Evolutionary conservation across 2,113 vertebrate genomes (phyloP), one percentile per base, ranked within the genome.

Genomic region (Felis chaus): DNA sequence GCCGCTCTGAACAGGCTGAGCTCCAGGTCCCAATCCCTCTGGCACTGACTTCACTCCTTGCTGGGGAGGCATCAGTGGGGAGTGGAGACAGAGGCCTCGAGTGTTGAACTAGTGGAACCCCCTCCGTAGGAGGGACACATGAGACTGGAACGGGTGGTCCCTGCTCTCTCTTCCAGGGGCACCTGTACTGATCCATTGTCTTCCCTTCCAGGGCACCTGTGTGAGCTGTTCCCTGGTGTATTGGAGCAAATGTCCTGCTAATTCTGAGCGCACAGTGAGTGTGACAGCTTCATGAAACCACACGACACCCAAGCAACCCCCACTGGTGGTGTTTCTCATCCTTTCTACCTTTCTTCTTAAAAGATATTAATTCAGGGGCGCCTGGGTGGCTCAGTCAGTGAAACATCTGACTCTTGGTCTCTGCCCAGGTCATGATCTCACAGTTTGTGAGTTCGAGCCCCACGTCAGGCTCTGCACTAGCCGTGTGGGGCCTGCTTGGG

Each of bases 201-300:
- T 82, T 55, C 73, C 74, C 33, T 73, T 96, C 69, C 98, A 99
- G 99, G 98, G 98, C 66, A 36, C 96, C 0, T 99, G 99, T 96
- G 96, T 97, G 36, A 98, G 98, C 80, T 99, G 99, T 96, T 95
- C 53, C 0, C 53, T 92, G 1, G 5, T 94, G 4, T 31, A 82
- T 5, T 16, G 55, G 89, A 91, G 97, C 80, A 68, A 69, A 89
- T 99, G 99, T 95, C 98, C 99, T 0, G 94, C 97, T 1, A 98
- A 99, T 82, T 98, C 98, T 0, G 93, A 97, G 41, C 93, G 97
- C 71, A 91, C 97, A 0, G 99, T 99, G 98, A 99, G 99, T 97
- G 80, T 69, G 81, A 94, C 50, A 71, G 21, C 74, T 71, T 36
- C 33, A 1, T 0, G 45, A 36, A 29, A 80, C 18, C 71, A 55